Evolutionary conservation across 92 coral and sea anemone genomes (phyloP).

Genomic region (Parazoanthus darwini): DNA sequence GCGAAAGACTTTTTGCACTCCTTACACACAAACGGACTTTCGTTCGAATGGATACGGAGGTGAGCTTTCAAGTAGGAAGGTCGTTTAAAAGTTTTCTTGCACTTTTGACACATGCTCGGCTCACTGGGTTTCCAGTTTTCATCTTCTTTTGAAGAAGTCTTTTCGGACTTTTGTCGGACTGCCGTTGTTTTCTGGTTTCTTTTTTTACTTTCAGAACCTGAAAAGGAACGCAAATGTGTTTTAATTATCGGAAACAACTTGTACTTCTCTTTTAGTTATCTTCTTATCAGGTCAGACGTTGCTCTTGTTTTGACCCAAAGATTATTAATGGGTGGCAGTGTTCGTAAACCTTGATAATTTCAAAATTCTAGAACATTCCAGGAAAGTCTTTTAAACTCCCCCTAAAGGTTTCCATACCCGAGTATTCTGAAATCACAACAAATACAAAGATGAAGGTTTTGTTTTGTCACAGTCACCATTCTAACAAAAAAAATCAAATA

Average conservation of each 20-base stretch:
- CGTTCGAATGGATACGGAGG: neutral
- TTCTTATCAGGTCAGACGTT: too few relatives aligned
- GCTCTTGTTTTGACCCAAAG: too few relatives aligned
- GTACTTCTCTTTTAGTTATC: neutral
- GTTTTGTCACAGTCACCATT: too few relatives aligned
- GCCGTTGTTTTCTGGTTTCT: neutral
- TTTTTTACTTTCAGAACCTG: neutral
- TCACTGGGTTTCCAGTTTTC: neutral
- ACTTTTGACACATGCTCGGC: neutral
- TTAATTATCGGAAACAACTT: neutral
- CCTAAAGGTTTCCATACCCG: too few relatives aligned
- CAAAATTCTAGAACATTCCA: too few relatives aligned
- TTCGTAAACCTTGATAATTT: too few relatives aligned
- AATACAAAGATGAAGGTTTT: too few relatives aligned
- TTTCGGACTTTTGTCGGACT: neutral
- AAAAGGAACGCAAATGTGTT: too few relatives aligned
- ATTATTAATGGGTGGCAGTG: too few relatives aligned
- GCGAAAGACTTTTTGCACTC: constrained; percentile 4
- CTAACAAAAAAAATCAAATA: too few relatives aligned
- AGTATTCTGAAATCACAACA: too few relatives aligned
- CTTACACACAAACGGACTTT: neutral
- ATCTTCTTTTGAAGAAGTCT: neutral
- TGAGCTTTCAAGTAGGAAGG: constrained; percentile 1
- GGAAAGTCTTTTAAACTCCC: too few relatives aligned
- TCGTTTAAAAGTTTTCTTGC: constrained; percentile 3